A percentile compares a stretch with the other conserved stretches of the same genome.
Evolutionary conservation across 2,113 vertebrate species (phyloP).

Genomic region (Sciurus niger): DNA sequence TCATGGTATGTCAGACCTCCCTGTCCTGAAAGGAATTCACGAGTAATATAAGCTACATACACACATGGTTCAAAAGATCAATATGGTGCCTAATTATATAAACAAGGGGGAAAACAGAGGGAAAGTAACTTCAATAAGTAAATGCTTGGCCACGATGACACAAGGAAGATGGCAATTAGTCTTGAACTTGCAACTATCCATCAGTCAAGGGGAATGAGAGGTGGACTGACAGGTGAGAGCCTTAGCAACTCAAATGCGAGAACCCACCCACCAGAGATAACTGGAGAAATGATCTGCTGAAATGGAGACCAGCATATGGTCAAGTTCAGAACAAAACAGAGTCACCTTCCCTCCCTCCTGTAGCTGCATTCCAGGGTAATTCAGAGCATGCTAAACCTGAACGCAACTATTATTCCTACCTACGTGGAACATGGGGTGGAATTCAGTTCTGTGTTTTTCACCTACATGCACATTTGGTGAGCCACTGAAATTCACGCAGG

Average conservation of each 20-base stretch:
- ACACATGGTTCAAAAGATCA: background rate
- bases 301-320: background rate
- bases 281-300: background rate
- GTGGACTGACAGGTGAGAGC: background rate
- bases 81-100: background rate
- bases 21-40: background rate
- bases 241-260: background rate
- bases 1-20: no score
- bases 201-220: background rate
- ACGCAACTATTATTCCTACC: background rate
- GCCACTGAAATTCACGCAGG: background rate
- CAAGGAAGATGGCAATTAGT: background rate
- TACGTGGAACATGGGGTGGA: background rate
- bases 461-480: background rate
- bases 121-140: background rate
- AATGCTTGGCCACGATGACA: background rate
- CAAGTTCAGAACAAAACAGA: background rate
- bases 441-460: background rate
- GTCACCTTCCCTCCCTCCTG: background rate
- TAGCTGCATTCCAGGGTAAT: background rate
- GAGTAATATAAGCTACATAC: background rate
- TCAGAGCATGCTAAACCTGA: background rate
- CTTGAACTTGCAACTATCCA: background rate
- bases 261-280: background rate
- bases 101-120: background rate